phyloP scores from a whole-genome alignment of 2,797 vertebrate species.

The Decapterus maruadsi region DNA sequence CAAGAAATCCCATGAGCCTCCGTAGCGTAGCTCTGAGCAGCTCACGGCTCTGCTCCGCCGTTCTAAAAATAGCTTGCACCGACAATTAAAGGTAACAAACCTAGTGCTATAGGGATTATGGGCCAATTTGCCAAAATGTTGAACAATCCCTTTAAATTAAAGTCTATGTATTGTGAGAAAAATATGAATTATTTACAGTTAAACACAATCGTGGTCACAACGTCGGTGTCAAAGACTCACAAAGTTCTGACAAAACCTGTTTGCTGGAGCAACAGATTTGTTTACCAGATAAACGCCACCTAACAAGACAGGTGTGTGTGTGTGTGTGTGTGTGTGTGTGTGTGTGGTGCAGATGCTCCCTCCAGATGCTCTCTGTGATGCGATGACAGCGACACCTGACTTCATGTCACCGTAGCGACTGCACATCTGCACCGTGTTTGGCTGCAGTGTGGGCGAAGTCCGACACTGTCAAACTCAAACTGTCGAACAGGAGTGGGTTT shows the following conservation, averaged over 20 bases:
- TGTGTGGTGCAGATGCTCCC: constrained; percentile 41
- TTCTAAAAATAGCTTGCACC: too few relatives aligned
- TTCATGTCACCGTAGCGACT: constrained; percentile 55
- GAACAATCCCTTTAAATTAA: too few relatives aligned
- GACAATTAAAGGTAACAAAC: too few relatives aligned
- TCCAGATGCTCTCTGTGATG: constrained; percentile 67
- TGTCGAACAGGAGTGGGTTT: background rate
- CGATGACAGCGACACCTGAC: constrained; percentile 70
- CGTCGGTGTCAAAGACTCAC: background rate
- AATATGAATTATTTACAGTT: too few relatives aligned
- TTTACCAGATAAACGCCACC: background rate
- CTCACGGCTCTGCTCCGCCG: too few relatives aligned
- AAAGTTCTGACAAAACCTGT: background rate
- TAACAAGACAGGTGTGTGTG: background rate
- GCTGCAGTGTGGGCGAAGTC: constrained; percentile 1
- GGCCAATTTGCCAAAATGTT: too few relatives aligned
- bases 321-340: too few relatives aligned
- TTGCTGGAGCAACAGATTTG: constrained; percentile 22
- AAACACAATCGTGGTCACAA: background rate
- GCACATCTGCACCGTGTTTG: constrained; percentile 53
- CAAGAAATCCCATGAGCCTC: too few relatives aligned
- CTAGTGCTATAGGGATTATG: too few relatives aligned
- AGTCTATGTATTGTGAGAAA: too few relatives aligned
- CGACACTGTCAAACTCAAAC: background rate
- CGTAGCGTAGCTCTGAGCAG: too few relatives aligned